Percentiles rank a stretch among this genome's conserved stretches.
phyloP scores from a whole-genome alignment of 2,888 invertebrate species.

The Hybos culiciformis region DNA sequence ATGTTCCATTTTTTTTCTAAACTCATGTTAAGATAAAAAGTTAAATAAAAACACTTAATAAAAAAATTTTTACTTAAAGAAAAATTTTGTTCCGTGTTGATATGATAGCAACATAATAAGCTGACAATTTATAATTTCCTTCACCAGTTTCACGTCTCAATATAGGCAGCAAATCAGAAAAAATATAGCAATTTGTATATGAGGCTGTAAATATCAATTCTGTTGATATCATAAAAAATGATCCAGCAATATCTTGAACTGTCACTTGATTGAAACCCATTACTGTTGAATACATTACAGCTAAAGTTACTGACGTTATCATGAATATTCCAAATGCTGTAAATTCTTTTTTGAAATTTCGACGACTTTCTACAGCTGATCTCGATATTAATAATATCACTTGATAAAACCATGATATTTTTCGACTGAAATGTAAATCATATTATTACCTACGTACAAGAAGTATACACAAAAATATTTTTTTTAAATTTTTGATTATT shows the following conservation, averaged over 20 bases:
- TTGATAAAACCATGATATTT: conserved; percentile 31
- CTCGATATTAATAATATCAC: conserved; percentile 28
- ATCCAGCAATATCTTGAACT: conserved; percentile 60
- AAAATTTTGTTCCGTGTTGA: no score
- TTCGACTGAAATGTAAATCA: conserved; percentile 18
- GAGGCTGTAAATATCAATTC: conserved; percentile 60
- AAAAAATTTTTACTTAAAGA: no score
- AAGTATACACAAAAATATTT: no score
- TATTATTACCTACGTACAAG: no score
- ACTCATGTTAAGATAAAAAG: no score
- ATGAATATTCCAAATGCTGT: conserved; percentile 26
- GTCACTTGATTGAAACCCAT: conserved; percentile 47
- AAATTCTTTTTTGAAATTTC: conserved; percentile 24
- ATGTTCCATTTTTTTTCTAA: no score
- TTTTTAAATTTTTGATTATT: no score
- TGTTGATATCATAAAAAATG: conserved; percentile 52
- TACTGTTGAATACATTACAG: conserved; percentile 47
- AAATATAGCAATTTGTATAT: conserved; percentile 54
- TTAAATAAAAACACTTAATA: no score
- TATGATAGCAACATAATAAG: conserved; percentile 60
- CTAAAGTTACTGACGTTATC: conserved; percentile 46
- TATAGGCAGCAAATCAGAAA: conserved; percentile 54
- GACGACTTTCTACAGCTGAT: conserved; percentile 26
- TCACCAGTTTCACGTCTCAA: conserved; percentile 58
- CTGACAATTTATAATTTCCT: conserved; percentile 52